These are phyloP conservation scores for Popillia japonica DNA, from an alignment of 1,140 invertebrate species.

Conservation along the genomic window DNA sequence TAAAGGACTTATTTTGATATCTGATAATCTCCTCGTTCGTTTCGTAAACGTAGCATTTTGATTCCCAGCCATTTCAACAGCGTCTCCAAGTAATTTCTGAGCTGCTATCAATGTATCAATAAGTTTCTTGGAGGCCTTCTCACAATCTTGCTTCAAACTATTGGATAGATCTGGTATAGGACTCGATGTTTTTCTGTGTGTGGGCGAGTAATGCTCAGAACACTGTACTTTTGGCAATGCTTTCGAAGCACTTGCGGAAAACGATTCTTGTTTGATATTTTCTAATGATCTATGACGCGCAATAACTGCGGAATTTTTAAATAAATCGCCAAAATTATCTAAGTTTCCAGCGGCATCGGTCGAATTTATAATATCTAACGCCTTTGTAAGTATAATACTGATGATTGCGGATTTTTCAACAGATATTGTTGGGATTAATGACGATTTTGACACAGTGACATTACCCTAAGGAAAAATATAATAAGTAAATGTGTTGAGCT, in stretches of 20 bases:
- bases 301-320: no score
- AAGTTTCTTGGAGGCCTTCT: conserved; percentile 5
- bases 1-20: conserved; percentile 13
- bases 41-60: conserved; percentile 33
- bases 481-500: no score
- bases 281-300: neutral
- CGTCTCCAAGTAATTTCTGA: neutral
- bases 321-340: neutral
- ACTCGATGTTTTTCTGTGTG: neutral
- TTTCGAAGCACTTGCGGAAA: no score
- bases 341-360: neutral
- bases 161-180: neutral
- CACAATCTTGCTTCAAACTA: neutral
- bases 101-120: neutral
- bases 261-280: neutral
- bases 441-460: no score
- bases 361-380: conserved; percentile 11
- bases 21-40: neutral
- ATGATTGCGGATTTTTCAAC: neutral
- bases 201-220: neutral
- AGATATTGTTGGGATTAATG: no score
- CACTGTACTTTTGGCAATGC: neutral
- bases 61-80: neutral
- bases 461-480: no score
- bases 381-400: neutral